Evolutionary conservation across 1,140 invertebrate species (phyloP), one percentile per base, ranked within the genome.

Genomic region (Halyomorpha halys): DNA sequence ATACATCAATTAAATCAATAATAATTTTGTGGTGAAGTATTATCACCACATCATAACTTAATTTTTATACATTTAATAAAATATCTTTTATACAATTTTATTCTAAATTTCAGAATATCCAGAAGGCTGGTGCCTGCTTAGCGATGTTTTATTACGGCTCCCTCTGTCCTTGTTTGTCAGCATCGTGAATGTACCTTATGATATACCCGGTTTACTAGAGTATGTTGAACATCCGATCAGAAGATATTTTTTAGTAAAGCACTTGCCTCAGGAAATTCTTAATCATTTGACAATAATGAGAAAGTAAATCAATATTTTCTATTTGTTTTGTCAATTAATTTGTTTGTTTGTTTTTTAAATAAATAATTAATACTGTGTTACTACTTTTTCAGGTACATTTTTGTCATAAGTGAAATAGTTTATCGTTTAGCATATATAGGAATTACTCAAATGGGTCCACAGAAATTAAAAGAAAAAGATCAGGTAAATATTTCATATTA

Each of bases 91-190:
- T 18, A n/a, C 6, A 49, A 49, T 2, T 49, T 49, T 49, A 21
- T 19, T 49, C 5, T 23, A 68, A 61, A 59, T 71, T 70, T 59
- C 67, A 73, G 77, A 67, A 79, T 45, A 87, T 81, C 74, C 75
- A 77, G 1, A 72, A n/a, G 88, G 89, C 19, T 91, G 88, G 87
- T 77, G 81, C n/a, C 76, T 87, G 51, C 77, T 90, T 67, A 81
- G 80, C 65, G 90, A 92, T 71, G 72, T 88, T 11, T 71, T 91
- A 6, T 73, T 88, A 1, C 76, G 85, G 0, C 75, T 92, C 66
- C 90, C 90, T 0, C 68, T 92, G 0, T 83, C 81, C 0, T 70
- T 91, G 14, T 87, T 90, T 66, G 75, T 86, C 0, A 82, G 85
- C 67, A 69, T 90, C 1, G 80, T 84, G 56, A 82, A 82, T 59